phyloP scores from a whole-genome alignment of 2,113 vertebrate species.

The Hyperopisus bebe region DNA sequence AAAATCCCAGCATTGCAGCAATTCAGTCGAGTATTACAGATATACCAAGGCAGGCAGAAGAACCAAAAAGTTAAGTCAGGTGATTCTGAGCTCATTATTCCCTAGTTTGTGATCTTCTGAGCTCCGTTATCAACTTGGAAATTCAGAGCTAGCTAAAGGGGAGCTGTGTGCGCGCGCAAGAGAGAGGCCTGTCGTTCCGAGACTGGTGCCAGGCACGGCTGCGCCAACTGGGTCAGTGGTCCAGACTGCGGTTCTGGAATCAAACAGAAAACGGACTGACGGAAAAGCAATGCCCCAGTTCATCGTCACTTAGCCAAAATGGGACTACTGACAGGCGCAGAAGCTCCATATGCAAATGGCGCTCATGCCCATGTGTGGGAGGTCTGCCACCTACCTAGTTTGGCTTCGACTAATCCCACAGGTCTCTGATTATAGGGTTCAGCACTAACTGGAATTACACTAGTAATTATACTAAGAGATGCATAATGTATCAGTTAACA shows the following conservation, averaged over 20 bases:
- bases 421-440: background rate
- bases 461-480: background rate
- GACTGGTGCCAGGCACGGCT: background rate
- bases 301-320: background rate
- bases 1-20: background rate
- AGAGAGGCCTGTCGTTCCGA: background rate
- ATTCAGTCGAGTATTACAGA: background rate
- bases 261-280: background rate
- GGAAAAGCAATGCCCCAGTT: background rate
- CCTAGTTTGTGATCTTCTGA: background rate
- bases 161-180: background rate
- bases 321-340: background rate
- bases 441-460: background rate
- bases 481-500: background rate
- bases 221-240: background rate
- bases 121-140: background rate
- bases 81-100: background rate
- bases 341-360: background rate
- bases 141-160: background rate
- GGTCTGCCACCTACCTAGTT: background rate
- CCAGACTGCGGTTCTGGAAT: background rate
- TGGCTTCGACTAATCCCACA: background rate
- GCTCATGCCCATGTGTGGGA: background rate
- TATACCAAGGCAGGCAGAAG: background rate
- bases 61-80: background rate